A percentile compares a stretch with the other conserved stretches of the same genome.
These are phyloP conservation scores for Lordiphosa mommai DNA, from an alignment of 1,140 invertebrate genomes.

Conservation along the genomic window DNA sequence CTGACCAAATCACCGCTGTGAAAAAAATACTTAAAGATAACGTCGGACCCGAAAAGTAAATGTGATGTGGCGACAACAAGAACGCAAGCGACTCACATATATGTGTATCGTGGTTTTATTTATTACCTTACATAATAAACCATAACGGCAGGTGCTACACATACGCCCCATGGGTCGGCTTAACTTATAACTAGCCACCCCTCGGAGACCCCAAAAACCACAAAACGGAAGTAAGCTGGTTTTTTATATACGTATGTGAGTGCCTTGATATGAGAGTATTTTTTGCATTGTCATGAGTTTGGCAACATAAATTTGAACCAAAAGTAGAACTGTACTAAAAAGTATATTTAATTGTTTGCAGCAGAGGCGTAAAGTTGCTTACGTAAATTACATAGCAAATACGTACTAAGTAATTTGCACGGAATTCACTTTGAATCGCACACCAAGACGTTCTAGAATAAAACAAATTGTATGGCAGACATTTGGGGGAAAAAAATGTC, in stretches of 20 bases:
- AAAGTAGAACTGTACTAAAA: neutral
- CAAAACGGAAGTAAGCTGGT: slow-evolving; percentile 62
- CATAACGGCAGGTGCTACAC: slow-evolving; percentile 67
- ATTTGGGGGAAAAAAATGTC: no score
- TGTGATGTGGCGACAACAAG: neutral
- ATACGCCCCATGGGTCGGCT: slow-evolving; percentile 54
- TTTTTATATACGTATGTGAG: slow-evolving; percentile 27
- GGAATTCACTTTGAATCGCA: no score
- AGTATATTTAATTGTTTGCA: neutral
- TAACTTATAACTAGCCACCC: slow-evolving; percentile 63
- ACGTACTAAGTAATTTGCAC: no score
- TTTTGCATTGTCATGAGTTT: slow-evolving; percentile 54
- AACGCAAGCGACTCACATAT: slow-evolving; percentile 40
- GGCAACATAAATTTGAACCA: slow-evolving; percentile 1
- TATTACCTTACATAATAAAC: slow-evolving; percentile 56
- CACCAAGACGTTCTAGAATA: no score
- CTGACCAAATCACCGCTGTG: slow-evolving; percentile 35
- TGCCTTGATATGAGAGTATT: slow-evolving; percentile 20
- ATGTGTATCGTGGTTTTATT: slow-evolving; percentile 31
- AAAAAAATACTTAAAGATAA: slow-evolving; percentile 43
- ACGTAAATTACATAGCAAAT: neutral
- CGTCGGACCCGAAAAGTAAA: slow-evolving; percentile 12
- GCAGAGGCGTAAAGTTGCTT: neutral
- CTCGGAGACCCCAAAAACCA: slow-evolving; percentile 8
- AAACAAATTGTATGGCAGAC: no score